Conservation (phyloP, 2,888 invertebrate genomes). For the Ditula angustiorana region DNA sequence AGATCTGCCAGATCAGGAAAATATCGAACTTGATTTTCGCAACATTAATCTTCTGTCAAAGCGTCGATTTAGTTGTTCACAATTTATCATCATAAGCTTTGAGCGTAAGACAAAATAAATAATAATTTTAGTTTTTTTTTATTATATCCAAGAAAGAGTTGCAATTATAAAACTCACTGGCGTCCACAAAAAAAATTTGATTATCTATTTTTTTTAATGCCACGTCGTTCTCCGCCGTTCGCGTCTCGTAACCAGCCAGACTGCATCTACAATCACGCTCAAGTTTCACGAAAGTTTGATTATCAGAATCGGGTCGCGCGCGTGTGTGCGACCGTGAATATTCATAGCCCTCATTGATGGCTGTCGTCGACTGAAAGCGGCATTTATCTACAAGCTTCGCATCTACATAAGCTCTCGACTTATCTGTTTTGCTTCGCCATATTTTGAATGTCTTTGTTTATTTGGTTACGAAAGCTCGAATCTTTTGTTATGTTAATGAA, state of each 20-base stretch:
- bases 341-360: slow-evolving; percentile 53
- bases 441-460: slow-evolving; percentile 26
- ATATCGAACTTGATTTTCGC: too few relatives aligned
- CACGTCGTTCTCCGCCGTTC: too few relatives aligned
- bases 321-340: slow-evolving; percentile 48
- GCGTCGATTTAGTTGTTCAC: too few relatives aligned
- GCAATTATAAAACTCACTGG: too few relatives aligned
- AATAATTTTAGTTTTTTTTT: too few relatives aligned
- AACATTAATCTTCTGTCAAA: too few relatives aligned
- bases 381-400: slow-evolving; percentile 45
- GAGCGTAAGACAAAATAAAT: too few relatives aligned
- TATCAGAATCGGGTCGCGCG: slow-evolving; percentile 6
- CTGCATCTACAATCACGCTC: background rate
- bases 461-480: slow-evolving; percentile 13
- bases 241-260: background rate
- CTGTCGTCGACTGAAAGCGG: slow-evolving; percentile 45
- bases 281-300: background rate
- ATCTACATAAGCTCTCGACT: slow-evolving; percentile 34
- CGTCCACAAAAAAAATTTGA: too few relatives aligned
- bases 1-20: too few relatives aligned
- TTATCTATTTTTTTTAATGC: too few relatives aligned
- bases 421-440: slow-evolving; percentile 13
- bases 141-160: too few relatives aligned
- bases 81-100: too few relatives aligned
- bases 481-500: slow-evolving; percentile 17